Base-by-base conservation (phyloP, 1,140 invertebrate species). In the Tetraneura akinire region DNA sequence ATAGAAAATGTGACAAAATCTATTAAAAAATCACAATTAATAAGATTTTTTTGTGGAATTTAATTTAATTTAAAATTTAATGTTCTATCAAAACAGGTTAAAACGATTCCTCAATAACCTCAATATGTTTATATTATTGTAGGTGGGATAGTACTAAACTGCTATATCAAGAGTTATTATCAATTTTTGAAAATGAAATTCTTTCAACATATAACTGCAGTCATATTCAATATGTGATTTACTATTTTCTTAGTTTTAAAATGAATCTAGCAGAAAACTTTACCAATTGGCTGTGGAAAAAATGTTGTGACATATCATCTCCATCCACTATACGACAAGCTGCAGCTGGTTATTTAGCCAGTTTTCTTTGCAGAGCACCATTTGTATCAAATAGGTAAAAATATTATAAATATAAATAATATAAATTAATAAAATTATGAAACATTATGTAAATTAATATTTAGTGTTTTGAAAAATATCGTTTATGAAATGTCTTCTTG, bases 151-250 rank as follows among this genome's bases (percentile, higher is more conserved):
- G 82, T 47, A 84, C 86, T n/a, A 83, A 83, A 73, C 45, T 64
- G 13, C 51, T 84, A 9, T 84, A 82, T 73, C 26, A 81, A 16
- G 83, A 84, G 47, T 64, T 84, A 14, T 32, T 83, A 14, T 66
- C 80, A 83, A 86, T 89, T 29, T 96, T 95, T 85, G 91, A 95
- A 81, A 88, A 88, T 82, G 85, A 92, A 57, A 89, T 95, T 80
- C 85, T 96, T 71, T 89, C 90, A 3, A 94, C 92, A 14, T 90
- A 93, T 83, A 90, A 88, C 37, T 91, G 88, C 70, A 89, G 90
- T 84, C 92, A 94, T 85, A 89, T 92, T 8, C 94, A 95, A 85
- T 96, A 92, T 85, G 83, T 94, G 3, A 87, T 94, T 83, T 95
- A 95, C 86, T 91, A 92, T 83, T 85, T 93, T 70, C 90, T 91